Conservation (phyloP, 2,888 invertebrate species). For the Drosophila birchii region DNA sequence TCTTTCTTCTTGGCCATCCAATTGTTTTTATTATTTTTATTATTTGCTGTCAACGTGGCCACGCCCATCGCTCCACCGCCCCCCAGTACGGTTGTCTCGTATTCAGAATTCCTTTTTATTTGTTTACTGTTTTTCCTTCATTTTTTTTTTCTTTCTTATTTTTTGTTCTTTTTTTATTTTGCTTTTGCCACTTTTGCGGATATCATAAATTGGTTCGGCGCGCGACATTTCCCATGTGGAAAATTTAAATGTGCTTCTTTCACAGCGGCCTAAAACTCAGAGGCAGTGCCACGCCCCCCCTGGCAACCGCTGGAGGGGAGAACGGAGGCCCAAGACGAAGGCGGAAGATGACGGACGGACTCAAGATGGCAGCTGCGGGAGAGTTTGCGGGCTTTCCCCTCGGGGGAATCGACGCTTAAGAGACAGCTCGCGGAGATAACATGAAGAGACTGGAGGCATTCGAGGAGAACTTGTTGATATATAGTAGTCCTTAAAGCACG, state of each 20-base stretch:
- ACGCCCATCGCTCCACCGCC: constrained; percentile 48
- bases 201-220: constrained; percentile 81
- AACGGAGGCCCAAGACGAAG: background rate
- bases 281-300: constrained; percentile 40
- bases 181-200: constrained; percentile 65
- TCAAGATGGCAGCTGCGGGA: constrained; percentile 27
- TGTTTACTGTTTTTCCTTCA: constrained; percentile 14
- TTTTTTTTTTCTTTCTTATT: constrained; percentile 26
- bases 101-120: constrained; percentile 29
- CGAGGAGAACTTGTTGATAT: constrained; percentile 18
- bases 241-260: constrained; percentile 73
- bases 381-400: constrained; percentile 2
- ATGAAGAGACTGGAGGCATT: constrained; percentile 1
- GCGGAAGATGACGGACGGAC: constrained; percentile 25
- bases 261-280: constrained; percentile 15
- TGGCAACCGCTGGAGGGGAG: background rate
- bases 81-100: constrained; percentile 22
- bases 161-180: constrained; percentile 27
- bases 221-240: constrained; percentile 78
- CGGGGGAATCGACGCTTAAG: constrained; percentile 12
- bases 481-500: constrained; percentile 8
- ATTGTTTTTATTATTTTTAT: constrained; percentile 49
- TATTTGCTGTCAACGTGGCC: constrained; percentile 60
- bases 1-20: constrained; percentile 18
- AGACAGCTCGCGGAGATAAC: constrained; percentile 22